These are phyloP conservation scores for Anorthoa munda DNA, from an alignment of 2,888 invertebrate species.

Conservation along the genomic window DNA sequence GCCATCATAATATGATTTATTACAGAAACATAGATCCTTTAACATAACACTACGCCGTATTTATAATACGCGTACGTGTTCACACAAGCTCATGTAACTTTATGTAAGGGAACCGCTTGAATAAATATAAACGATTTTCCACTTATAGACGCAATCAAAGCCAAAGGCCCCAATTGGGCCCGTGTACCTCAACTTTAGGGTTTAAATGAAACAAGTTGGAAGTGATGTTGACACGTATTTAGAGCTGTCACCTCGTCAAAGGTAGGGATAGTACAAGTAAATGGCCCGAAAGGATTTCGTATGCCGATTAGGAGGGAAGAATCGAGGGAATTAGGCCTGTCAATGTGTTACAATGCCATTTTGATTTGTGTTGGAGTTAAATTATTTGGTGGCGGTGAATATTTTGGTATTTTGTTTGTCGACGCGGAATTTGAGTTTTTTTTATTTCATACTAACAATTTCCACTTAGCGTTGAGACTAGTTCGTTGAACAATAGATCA, in stretches of 20 bases:
- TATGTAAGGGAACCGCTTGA: constrained; percentile 48
- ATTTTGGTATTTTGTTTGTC: constrained; percentile 10
- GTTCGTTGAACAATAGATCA: background rate
- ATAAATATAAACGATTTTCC: constrained; percentile 67
- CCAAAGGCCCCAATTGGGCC: constrained; percentile 44
- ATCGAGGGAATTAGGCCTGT: constrained; percentile 57
- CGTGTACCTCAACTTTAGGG: constrained; percentile 61
- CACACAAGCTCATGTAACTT: constrained; percentile 48
- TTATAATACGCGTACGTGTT: constrained; percentile 36
- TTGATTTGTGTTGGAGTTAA: constrained; percentile 45
- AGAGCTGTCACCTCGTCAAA: constrained; percentile 66
- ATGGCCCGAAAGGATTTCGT: constrained; percentile 56
- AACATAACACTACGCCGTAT: constrained; percentile 35
- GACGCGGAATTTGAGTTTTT: background rate
- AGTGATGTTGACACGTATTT: constrained; percentile 68
- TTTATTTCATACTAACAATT: background rate
- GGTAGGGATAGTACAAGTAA: constrained; percentile 62
- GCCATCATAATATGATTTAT: constrained; percentile 48
- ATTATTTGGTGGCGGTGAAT: constrained; percentile 35
- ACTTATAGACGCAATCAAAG: constrained; percentile 65
- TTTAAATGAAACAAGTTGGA: constrained; percentile 69
- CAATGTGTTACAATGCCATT: constrained; percentile 51
- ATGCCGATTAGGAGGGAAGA: constrained; percentile 53
- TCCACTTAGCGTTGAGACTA: background rate
- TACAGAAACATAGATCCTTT: constrained; percentile 31